A percentile compares a stretch with the other conserved stretches of the same genome.
Evolutionary conservation across 2,888 invertebrate genomes (phyloP).

Genomic region (Papilio elwesi): DNA sequence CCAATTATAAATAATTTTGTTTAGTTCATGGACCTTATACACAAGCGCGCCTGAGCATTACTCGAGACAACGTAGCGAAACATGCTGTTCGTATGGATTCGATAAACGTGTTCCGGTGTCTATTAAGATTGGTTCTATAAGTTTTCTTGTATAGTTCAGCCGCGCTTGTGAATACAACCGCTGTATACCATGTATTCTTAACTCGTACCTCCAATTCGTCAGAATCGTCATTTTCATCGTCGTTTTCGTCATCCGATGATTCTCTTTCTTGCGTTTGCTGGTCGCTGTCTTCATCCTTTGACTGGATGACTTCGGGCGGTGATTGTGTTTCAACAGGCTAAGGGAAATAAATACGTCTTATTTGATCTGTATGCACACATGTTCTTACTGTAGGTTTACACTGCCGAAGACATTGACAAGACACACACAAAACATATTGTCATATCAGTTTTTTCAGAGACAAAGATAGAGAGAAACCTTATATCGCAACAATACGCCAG

Average conservation of each 20-base stretch:
- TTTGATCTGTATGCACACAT: not conserved
- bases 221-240: conserved; percentile 87
- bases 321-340: conserved; percentile 57
- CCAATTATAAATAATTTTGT: not conserved
- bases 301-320: conserved; percentile 45
- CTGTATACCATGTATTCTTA: not conserved
- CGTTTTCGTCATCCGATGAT: conserved; percentile 85
- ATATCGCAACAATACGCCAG: too few species aligned
- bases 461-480: too few species aligned
- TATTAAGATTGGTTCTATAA: not conserved
- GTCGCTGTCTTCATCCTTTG: conserved; percentile 53
- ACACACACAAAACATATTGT: too few species aligned
- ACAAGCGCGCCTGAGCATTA: not conserved
- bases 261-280: conserved; percentile 71
- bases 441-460: too few species aligned
- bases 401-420: too few species aligned
- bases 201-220: conserved; percentile 85
- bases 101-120: too few species aligned
- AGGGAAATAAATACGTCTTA: conserved; percentile 24
- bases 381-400: too few species aligned
- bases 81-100: not conserved
- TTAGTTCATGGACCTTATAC: not conserved
- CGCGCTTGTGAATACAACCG: not conserved
- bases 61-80: too few species aligned
- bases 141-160: not conserved